Base-by-base conservation (phyloP, 2,113 vertebrate genomes). In the Hystrix brachyura region DNA sequence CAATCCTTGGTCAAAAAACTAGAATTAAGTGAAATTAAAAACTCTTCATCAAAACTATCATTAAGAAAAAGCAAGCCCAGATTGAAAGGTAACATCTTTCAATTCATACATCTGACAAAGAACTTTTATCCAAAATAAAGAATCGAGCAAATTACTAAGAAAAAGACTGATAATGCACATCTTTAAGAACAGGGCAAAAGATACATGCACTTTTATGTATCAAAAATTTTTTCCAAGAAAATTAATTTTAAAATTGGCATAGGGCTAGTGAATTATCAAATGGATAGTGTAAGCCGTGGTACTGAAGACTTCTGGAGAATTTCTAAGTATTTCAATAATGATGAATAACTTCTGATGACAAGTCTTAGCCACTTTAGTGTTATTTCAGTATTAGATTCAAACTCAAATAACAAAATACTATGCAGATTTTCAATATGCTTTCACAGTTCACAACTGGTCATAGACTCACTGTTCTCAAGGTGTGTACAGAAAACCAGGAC, bases 341-440 rank as follows among this genome's bases (percentile, higher is more conserved):
- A 72, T 38, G 17, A 91, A 38, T 79, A 89, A 94, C 13, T 93
- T 88, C 71, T 81, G 32, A 69, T 81, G 48, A 65, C 62, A 83
- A 53, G 5, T 81, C 46, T 87, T 81, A 59, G 38, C 23, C 74
- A 93, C 65, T 88, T 86, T 19, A 86, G 34, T 67, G 43, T 64
- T 48, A 80, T 64, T 94, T 69, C 69, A 93, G 3, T 84, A 74
- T 57, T 8, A 91, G 51, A 78, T 84, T 88, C 12, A 81, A 95
- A 93, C 64, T 21, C 53, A 80, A 94, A 84, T 46, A 29, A 91
- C 48, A 71, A 91, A 80, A 76, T 0, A 69, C 18, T 69, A 57
- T 79, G 17, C 87, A 67, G 23, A 79, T 15, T 82, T 89, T 46
- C 38, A 87, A 57, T n/a, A 87, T 76, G 27, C 55, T 95, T 95